phyloP scores from a whole-genome alignment of 92 coral and sea anemone genomes.

The Desmophyllum pertusum region DNA sequence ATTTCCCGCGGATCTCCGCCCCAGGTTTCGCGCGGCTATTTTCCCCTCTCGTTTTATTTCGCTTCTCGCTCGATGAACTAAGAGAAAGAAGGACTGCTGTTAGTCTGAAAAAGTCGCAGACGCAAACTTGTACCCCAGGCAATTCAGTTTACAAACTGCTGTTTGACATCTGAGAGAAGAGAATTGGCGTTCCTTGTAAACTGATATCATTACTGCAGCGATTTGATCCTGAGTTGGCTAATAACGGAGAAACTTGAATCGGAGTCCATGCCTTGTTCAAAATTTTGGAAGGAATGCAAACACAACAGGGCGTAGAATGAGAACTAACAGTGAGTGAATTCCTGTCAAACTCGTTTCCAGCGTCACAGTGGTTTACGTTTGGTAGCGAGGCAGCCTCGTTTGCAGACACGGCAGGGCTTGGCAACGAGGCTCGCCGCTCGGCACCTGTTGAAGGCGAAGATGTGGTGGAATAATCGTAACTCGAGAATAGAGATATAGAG shows the following conservation, averaged over 20 bases:
- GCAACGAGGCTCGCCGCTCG: neutral
- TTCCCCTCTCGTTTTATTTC: too few species aligned
- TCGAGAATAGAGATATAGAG: conserved; percentile 24
- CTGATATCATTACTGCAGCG: neutral
- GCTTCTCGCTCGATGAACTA: too few species aligned
- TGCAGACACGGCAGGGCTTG: neutral
- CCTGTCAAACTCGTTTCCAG: neutral
- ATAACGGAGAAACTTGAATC: conserved; percentile 3
- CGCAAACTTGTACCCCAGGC: neutral
- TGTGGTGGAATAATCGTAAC: neutral
- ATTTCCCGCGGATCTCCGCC: too few species aligned
- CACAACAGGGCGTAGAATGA: conserved; percentile 21
- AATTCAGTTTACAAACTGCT: neutral
- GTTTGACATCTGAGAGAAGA: conserved; percentile 37
- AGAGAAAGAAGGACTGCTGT: too few species aligned
- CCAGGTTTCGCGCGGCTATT: too few species aligned
- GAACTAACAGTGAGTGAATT: neutral
- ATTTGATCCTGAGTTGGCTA: neutral
- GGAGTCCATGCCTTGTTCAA: neutral
- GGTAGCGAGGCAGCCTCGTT: neutral
- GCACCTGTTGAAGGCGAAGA: neutral
- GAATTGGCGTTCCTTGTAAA: conserved; percentile 22
- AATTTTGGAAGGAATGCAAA: neutral
- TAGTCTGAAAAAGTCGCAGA: too few species aligned
- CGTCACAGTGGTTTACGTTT: too few species aligned